Evolutionary conservation across 2,797 vertebrate species (phyloP).

Genomic region (Microhierax caerulescens): DNA sequence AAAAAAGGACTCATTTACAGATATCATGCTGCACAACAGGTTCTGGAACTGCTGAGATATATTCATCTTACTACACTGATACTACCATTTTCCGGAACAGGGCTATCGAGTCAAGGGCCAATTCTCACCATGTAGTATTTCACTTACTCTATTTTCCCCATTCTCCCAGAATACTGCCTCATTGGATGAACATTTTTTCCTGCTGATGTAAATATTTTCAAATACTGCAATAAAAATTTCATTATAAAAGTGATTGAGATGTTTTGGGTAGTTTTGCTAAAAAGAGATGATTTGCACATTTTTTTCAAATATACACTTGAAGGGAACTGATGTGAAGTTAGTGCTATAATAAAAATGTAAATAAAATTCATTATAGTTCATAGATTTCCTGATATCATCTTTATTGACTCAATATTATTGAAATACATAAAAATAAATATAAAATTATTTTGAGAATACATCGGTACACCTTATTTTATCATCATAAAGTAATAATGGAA

Average conservation of each 20-base stretch:
- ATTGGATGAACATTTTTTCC: neutral
- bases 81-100: neutral
- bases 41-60: neutral
- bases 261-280: conserved; percentile 32
- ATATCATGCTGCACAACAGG: neutral
- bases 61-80: accelerated
- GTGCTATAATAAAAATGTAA: conserved; percentile 62
- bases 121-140: neutral
- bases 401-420: conserved; percentile 31
- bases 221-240: neutral
- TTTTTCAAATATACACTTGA: conserved; percentile 14
- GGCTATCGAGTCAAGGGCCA: neutral
- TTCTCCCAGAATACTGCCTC: neutral
- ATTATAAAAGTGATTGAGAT: conserved; percentile 38
- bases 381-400: conserved; percentile 39
- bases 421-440: conserved; percentile 16
- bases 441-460: conserved; percentile 23
- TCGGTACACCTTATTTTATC: conserved; percentile 26
- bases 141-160: neutral
- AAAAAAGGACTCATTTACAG: neutral
- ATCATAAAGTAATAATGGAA: conserved; percentile 49
- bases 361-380: conserved; percentile 61
- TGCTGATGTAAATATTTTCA: conserved; percentile 38
- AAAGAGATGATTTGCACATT: conserved; percentile 27
- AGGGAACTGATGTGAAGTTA: conserved; percentile 47